phyloP scores from a whole-genome alignment of 2,888 invertebrate genomes.

The Dynastes grantii region DNA sequence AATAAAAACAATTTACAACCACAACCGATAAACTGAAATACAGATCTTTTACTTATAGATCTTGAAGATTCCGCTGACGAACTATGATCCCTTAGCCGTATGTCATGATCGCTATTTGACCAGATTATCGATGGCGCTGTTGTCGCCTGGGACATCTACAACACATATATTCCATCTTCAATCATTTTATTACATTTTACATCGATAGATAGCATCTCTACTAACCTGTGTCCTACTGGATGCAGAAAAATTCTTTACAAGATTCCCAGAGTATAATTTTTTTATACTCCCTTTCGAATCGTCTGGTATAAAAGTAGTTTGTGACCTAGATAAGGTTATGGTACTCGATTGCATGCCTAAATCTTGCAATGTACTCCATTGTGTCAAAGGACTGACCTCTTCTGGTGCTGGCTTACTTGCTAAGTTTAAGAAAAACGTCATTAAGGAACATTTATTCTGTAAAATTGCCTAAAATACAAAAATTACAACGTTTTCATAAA shows the following conservation, averaged over 20 bases:
- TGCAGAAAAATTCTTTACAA: constrained; percentile 47
- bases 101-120: constrained; percentile 62
- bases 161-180: constrained; percentile 21
- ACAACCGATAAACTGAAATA: neutral
- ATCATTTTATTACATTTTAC: neutral
- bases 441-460: constrained; percentile 62
- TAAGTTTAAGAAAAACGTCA: constrained; percentile 64
- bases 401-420: constrained; percentile 50
- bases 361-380: constrained; percentile 59
- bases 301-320: constrained; percentile 58
- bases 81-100: constrained; percentile 52
- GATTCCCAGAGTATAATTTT: constrained; percentile 49
- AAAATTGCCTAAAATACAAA: constrained; percentile 62
- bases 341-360: constrained; percentile 59
- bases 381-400: constrained; percentile 24
- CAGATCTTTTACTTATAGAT: constrained; percentile 51
- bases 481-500: neutral
- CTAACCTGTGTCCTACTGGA: constrained; percentile 56
- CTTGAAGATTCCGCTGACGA: constrained; percentile 54
- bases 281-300: constrained; percentile 62
- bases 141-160: constrained; percentile 58
- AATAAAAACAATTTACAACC: constrained; percentile 7
- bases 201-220: neutral
- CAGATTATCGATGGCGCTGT: constrained; percentile 61
- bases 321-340: constrained; percentile 55